A percentile compares a stretch with the other conserved stretches of the same genome.
These are phyloP conservation scores for Ammodytes marinus DNA, from an alignment of 2,113 vertebrate genomes.

Conservation along the genomic window DNA sequence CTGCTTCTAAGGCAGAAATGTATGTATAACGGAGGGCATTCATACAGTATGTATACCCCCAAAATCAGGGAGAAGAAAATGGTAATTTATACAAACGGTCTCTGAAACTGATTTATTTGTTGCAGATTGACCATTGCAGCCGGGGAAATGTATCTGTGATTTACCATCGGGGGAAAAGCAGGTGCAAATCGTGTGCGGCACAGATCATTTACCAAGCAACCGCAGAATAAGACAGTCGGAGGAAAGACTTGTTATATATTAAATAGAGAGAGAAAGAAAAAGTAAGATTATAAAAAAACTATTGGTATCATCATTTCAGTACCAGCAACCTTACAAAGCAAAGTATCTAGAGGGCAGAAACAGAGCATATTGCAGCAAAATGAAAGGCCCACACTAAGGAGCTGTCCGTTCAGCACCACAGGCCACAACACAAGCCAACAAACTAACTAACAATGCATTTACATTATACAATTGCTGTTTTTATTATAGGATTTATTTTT, in stretches of 20 bases:
- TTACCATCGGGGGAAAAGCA: background rate
- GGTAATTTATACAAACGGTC: background rate
- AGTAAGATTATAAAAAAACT: background rate
- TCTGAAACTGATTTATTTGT: background rate
- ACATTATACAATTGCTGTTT: no score
- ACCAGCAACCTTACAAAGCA: background rate
- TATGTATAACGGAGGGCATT: background rate
- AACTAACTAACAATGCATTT: background rate
- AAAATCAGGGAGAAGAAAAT: background rate
- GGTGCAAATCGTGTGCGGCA: background rate
- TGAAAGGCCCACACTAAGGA: background rate
- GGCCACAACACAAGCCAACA: background rate
- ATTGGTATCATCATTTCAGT: background rate
- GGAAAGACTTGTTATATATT: background rate
- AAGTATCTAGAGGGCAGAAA: background rate
- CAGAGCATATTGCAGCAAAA: background rate
- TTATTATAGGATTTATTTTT: no score
- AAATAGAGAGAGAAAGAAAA: background rate
- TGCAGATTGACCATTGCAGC: background rate
- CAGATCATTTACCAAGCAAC: background rate
- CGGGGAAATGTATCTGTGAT: background rate
- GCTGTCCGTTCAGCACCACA: conserved; percentile 20
- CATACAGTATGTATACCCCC: background rate
- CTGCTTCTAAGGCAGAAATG: background rate
- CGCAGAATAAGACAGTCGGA: no score